Conservation (phyloP, 2,113 vertebrate species). For the Ancistrus triradiatus region DNA sequence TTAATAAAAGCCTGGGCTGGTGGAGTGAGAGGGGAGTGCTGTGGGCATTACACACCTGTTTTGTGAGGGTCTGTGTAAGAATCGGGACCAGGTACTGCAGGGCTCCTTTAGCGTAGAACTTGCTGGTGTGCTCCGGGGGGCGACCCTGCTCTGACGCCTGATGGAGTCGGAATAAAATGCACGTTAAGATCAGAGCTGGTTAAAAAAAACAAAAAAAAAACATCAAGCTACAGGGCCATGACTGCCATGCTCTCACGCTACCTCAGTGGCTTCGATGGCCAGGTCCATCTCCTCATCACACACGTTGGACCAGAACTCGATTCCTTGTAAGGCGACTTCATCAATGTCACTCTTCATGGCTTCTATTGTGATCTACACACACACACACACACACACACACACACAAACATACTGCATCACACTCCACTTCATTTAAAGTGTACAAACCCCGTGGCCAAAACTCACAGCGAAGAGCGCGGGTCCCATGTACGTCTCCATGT, state of each 20-base stretch:
- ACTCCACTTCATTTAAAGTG: too few relatives aligned
- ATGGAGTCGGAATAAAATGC: too few relatives aligned
- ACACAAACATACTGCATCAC: too few relatives aligned
- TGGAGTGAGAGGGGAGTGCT: background rate
- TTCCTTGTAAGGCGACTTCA: conserved; percentile 94
- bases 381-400: too few relatives aligned
- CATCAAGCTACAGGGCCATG: too few relatives aligned
- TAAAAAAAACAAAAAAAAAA: background rate
- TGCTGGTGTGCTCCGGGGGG: conserved; percentile 97
- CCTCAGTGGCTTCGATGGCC: conserved; percentile 96
- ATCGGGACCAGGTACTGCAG: conserved; percentile 96
- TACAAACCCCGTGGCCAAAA: conserved; percentile 40
- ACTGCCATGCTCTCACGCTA: too few relatives aligned
- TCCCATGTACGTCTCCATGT: conserved; percentile 99
- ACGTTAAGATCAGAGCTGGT: too few relatives aligned
- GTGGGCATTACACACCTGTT: conserved; percentile 75
- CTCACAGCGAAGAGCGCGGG: conserved; percentile 95
- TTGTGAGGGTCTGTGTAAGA: conserved; percentile 92
- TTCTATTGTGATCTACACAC: conserved; percentile 89
- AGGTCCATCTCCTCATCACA: conserved; percentile 99
- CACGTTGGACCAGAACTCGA: conserved; percentile 98
- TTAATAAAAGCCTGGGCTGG: background rate
- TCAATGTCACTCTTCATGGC: conserved; percentile 99
- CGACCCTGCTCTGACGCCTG: conserved; percentile 95
- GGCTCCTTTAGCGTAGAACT: conserved; percentile 97